These are phyloP conservation scores for Neoitamus cyanurus DNA, from an alignment of 2,888 invertebrate species.

Conservation along the genomic window DNA sequence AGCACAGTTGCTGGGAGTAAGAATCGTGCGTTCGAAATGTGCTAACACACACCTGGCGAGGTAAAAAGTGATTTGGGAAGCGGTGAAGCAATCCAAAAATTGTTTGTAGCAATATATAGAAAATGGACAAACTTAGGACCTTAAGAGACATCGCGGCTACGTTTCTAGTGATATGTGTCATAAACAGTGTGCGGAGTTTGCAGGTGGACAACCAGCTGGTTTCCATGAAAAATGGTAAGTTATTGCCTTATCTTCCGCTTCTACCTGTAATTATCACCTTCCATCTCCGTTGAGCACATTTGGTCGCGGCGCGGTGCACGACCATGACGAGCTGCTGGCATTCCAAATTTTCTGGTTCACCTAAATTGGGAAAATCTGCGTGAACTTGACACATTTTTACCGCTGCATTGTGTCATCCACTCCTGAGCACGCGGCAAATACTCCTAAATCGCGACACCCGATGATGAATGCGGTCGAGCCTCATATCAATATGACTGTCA, in stretches of 20 bases:
- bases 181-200: background rate
- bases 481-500: conserved; percentile 34
- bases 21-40: background rate
- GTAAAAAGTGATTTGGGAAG: background rate
- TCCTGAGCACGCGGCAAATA: background rate
- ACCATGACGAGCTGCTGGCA: conserved; percentile 14
- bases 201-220: conserved; percentile 65
- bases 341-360: background rate
- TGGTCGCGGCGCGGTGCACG: background rate
- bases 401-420: background rate
- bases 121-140: conserved; percentile 8
- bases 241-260: background rate
- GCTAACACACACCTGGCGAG: background rate
- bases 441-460: background rate
- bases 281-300: background rate
- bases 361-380: conserved; percentile 6
- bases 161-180: conserved; percentile 13
- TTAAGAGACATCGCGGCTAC: background rate
- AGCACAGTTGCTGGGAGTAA: background rate
- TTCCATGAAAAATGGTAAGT: conserved; percentile 64
- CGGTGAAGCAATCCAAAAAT: background rate
- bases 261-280: conserved; percentile 22
- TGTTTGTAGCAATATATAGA: background rate
- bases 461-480: conserved; percentile 1
- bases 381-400: conserved; percentile 44